phyloP scores from a whole-genome alignment of 1,140 invertebrate species.

The Cepaea nemoralis region DNA sequence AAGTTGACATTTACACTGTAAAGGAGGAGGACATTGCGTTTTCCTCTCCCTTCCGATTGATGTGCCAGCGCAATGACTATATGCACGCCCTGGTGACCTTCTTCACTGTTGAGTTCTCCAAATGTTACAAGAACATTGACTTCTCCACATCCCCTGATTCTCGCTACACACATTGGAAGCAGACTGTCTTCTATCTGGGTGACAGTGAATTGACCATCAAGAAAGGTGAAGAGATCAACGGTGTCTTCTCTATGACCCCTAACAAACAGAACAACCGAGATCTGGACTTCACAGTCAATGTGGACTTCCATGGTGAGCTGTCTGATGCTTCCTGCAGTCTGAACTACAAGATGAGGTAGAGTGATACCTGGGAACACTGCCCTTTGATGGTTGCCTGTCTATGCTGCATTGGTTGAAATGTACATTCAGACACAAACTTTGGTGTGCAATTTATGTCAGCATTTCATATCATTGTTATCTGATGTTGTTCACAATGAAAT shows the following conservation, averaged over 20 bases:
- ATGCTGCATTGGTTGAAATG: too few relatives aligned
- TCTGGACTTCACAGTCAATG: slow-evolving; percentile 93
- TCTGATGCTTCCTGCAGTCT: slow-evolving; percentile 90
- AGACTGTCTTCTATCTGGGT: slow-evolving; percentile 98
- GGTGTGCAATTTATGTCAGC: too few relatives aligned
- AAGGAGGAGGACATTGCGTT: slow-evolving; percentile 95
- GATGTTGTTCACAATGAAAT: too few relatives aligned
- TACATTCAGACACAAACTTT: too few relatives aligned
- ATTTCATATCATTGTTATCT: too few relatives aligned
- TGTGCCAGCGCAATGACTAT: slow-evolving; percentile 93
- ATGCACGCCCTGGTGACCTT: slow-evolving; percentile 97
- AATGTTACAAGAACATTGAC: slow-evolving; percentile 98
- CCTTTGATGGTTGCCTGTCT: too few relatives aligned
- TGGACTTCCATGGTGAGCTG: slow-evolving; percentile 95
- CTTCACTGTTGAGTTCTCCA: slow-evolving; percentile 99
- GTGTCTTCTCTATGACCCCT: slow-evolving; percentile 92
- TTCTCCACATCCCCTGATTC: slow-evolving; percentile 98
- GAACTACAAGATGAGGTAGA: slow-evolving; percentile 96
- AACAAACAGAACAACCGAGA: slow-evolving; percentile 97
- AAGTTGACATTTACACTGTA: slow-evolving; percentile 98
- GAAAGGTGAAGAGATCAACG: slow-evolving; percentile 91
- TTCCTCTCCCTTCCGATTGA: slow-evolving; percentile 87
- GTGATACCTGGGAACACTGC: too few relatives aligned
- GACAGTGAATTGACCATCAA: slow-evolving; percentile 96
- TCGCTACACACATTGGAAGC: slow-evolving; percentile 99